A percentile compares a stretch with the other conserved stretches of the same genome.
These are phyloP conservation scores for Colostygia pectinataria DNA, from an alignment of 2,888 invertebrate genomes.

Conservation along the genomic window DNA sequence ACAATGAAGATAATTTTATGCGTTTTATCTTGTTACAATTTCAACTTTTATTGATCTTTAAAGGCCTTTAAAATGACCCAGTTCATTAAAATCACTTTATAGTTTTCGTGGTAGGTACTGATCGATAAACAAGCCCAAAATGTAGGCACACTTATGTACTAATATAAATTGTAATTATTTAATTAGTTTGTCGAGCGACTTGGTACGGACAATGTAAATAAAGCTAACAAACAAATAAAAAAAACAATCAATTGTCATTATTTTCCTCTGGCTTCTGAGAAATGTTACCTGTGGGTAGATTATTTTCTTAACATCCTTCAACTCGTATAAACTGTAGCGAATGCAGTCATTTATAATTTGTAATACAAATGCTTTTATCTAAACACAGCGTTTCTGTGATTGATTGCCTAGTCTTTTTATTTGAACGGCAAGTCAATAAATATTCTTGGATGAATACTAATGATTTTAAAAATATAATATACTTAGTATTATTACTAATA, in stretches of 20 bases:
- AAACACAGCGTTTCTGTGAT: not conserved
- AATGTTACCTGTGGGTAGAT: conserved; percentile 3
- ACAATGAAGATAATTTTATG: too few relatives aligned
- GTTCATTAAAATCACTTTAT: not conserved
- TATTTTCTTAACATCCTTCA: conserved; percentile 4
- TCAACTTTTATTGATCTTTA: not conserved
- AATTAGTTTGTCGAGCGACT: too few relatives aligned
- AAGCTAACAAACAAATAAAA: too few relatives aligned
- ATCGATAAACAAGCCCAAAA: not conserved
- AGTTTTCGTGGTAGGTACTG: not conserved
- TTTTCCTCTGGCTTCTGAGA: conserved; percentile 1
- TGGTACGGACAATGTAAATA: too few relatives aligned
- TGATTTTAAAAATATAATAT: too few relatives aligned
- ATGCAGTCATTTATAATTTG: not conserved
- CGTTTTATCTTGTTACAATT: not conserved
- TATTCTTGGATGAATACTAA: too few relatives aligned
- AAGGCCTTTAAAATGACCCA: conserved; percentile 1
- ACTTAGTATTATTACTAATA: too few relatives aligned
- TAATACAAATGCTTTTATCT: conserved; percentile 1
- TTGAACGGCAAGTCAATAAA: too few relatives aligned
- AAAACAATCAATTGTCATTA: too few relatives aligned
- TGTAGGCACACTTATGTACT: too few relatives aligned
- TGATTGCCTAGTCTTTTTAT: too few relatives aligned
- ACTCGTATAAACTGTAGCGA: not conserved
- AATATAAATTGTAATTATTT: too few relatives aligned